These are phyloP conservation scores for Diorhabda elongata DNA, from an alignment of 1,140 invertebrate species.

Conservation along the genomic window DNA sequence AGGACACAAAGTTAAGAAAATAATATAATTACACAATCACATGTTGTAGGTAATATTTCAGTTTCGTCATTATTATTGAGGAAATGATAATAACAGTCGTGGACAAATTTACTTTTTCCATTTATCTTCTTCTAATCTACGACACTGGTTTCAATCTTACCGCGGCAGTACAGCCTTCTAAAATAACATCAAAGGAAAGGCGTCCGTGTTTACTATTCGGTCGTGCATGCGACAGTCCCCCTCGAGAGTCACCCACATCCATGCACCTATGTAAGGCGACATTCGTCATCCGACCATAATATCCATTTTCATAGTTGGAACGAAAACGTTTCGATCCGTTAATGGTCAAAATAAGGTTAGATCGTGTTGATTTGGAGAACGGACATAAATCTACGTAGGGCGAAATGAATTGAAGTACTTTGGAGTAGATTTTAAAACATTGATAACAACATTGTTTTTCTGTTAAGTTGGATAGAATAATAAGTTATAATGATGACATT, in stretches of 20 bases:
- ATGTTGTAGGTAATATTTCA: no score
- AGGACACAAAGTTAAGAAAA: no score
- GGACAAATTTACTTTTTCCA: no score
- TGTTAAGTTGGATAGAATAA: no score
- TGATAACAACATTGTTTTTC: no score
- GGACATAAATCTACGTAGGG: not conserved
- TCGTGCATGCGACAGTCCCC: not conserved
- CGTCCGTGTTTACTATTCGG: not conserved
- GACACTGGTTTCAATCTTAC: not conserved
- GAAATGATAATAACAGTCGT: no score
- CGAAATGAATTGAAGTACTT: no score
- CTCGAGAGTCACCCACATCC: not conserved
- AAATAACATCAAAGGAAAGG: not conserved
- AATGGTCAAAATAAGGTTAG: not conserved
- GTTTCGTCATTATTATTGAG: no score
- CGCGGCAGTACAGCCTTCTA: not conserved
- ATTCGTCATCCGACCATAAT: constrained; percentile 2
- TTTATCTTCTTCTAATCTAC: not conserved
- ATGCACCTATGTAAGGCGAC: not conserved
- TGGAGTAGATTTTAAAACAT: no score
- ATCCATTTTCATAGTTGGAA: not conserved
- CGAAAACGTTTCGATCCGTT: not conserved
- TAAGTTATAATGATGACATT: no score
- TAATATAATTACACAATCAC: no score
- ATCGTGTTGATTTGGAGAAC: not conserved